Evolutionary conservation across 2,797 vertebrate genomes (phyloP).

Genomic region (Sphenodon punctatus): DNA sequence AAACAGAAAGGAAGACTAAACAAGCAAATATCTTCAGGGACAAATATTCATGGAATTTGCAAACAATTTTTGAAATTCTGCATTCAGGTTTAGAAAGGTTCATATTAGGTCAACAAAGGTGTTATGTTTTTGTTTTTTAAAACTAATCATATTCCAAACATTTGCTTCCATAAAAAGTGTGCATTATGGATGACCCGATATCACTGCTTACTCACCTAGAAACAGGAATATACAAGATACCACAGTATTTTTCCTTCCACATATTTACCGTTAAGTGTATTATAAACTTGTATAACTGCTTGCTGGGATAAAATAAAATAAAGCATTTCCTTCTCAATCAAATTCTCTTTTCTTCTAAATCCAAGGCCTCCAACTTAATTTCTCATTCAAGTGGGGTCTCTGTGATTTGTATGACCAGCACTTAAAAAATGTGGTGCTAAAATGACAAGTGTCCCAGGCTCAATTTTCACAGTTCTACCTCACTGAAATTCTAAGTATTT

Average conservation of each 20-base stretch:
- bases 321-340: background rate
- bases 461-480: slow-evolving; percentile 13
- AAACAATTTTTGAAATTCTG: slow-evolving; percentile 31
- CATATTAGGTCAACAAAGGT: slow-evolving; percentile 16
- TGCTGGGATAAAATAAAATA: background rate
- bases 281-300: background rate
- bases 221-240: background rate
- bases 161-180: background rate
- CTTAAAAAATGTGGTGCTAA: background rate
- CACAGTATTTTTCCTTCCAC: background rate
- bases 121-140: slow-evolving; percentile 12
- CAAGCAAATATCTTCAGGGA: background rate
- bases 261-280: background rate
- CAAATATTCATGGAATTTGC: background rate
- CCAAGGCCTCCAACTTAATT: background rate
- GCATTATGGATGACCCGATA: background rate
- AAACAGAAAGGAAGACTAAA: slow-evolving; percentile 26
- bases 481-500: slow-evolving; percentile 7
- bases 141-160: background rate
- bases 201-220: background rate
- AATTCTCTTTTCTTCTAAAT: background rate
- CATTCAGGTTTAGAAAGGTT: slow-evolving; percentile 27
- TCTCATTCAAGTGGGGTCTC: background rate
- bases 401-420: slow-evolving; percentile 10
- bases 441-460: background rate